phyloP scores from a whole-genome alignment of 2,888 invertebrate species.

The Sphinx pinastri region DNA sequence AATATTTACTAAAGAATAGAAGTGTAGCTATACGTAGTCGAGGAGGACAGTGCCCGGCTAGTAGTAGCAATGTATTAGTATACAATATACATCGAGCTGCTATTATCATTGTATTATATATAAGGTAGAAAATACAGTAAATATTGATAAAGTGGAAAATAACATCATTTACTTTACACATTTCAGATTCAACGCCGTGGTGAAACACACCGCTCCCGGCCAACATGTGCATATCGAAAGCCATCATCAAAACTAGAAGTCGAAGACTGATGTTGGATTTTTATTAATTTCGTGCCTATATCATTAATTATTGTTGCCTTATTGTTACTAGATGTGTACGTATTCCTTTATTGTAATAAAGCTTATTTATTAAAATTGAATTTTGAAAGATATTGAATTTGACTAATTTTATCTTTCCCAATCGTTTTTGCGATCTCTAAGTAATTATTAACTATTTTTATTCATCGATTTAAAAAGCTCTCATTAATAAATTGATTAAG shows the following conservation, averaged over 20 bases:
- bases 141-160: not conserved
- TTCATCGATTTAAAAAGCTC: too few relatives aligned
- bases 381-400: constrained; percentile 9
- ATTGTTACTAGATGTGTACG: constrained; percentile 77
- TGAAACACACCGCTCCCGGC: constrained; percentile 80
- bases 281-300: constrained; percentile 32
- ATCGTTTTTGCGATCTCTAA: not conserved
- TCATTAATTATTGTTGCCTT: constrained; percentile 39
- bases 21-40: too few relatives aligned
- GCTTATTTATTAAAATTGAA: constrained; percentile 43
- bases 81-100: too few relatives aligned
- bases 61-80: too few relatives aligned
- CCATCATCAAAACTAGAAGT: constrained; percentile 63
- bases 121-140: not conserved
- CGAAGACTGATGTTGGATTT: constrained; percentile 46
- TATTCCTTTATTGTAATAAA: constrained; percentile 48
- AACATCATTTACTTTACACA: constrained; percentile 30
- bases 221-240: constrained; percentile 70
- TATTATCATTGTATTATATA: not conserved
- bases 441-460: too few relatives aligned
- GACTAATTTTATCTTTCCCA: not conserved
- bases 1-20: too few relatives aligned
- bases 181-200: constrained; percentile 83
- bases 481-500: too few relatives aligned
- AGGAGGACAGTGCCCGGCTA: too few relatives aligned